Evolutionary conservation across 2,113 vertebrate species (phyloP).

Genomic region (Nothobranchius kuhntae): DNA sequence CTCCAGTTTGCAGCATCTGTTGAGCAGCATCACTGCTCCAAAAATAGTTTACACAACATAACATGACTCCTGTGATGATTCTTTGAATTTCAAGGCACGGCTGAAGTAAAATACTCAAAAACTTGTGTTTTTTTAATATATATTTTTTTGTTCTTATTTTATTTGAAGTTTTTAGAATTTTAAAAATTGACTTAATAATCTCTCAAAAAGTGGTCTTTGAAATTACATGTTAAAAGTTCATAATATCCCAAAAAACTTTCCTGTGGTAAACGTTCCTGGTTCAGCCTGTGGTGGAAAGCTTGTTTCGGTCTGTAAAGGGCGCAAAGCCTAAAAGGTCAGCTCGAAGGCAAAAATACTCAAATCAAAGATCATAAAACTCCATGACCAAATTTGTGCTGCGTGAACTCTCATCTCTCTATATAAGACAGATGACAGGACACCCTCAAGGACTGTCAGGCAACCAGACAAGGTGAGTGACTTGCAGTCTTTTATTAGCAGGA

Average conservation of each 20-base stretch:
- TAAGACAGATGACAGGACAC: conserved; percentile 59
- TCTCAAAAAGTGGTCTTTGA: background rate
- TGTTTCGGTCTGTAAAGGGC: conserved; percentile 1
- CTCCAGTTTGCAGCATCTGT: conserved; percentile 16
- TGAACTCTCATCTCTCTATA: conserved; percentile 67
- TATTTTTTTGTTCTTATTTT: background rate
- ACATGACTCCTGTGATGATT: background rate
- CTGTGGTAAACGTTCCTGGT: background rate
- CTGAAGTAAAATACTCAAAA: conserved; percentile 4
- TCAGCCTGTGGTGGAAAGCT: background rate
- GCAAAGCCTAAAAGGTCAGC: conserved; percentile 19
- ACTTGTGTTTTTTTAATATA: background rate
- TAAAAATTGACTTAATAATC: background rate
- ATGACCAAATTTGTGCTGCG: conserved; percentile 71
- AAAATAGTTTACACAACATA: conserved; percentile 18
- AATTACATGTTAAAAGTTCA: background rate
- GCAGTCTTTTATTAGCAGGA: conserved; percentile 66
- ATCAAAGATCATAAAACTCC: conserved; percentile 44
- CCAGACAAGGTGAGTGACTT: conserved; percentile 73
- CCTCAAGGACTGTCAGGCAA: conserved; percentile 58
- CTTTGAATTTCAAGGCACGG: background rate
- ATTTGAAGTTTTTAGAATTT: background rate
- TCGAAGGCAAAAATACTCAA: conserved; percentile 46
- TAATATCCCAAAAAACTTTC: background rate
- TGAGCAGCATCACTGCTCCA: conserved; percentile 5